phyloP scores from a whole-genome alignment of 23 tunicate genomes.

The Ciona savignyi region DNA sequence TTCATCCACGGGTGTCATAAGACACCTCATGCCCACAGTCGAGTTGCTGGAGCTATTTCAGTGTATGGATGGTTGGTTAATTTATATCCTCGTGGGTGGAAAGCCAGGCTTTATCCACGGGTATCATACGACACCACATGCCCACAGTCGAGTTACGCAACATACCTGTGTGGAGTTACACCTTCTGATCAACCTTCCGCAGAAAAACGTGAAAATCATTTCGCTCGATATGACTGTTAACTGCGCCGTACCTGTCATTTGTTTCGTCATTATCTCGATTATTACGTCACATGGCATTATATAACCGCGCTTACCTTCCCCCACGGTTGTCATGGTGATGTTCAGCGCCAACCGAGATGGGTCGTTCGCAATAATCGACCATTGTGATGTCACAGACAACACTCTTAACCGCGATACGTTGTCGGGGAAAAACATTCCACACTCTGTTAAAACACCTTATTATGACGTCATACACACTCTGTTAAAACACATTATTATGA shows the following conservation, averaged over 20 bases:
- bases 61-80: too few relatives aligned
- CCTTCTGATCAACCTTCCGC: neutral
- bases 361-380: constrained; percentile 7
- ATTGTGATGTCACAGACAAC: neutral
- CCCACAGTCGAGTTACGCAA: neutral
- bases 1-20: too few relatives aligned
- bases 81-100: too few relatives aligned
- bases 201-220: neutral
- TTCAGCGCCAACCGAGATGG: constrained; percentile 4
- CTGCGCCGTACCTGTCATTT: neutral
- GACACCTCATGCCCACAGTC: too few relatives aligned
- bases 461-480: neutral
- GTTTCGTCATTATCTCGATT: neutral
- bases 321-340: constrained; percentile 5
- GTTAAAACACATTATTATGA: neutral
- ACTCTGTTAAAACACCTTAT: neutral
- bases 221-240: too few relatives aligned
- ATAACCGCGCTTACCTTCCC: constrained; percentile 1
- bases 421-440: neutral
- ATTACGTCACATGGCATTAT: neutral
- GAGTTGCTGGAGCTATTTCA: too few relatives aligned
- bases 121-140: too few relatives aligned
- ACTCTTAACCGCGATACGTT: neutral
- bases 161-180: neutral
- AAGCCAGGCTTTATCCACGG: too few relatives aligned